Evolutionary conservation across 1,140 invertebrate genomes (phyloP).

Genomic region (Chironomus striatipennis): DNA sequence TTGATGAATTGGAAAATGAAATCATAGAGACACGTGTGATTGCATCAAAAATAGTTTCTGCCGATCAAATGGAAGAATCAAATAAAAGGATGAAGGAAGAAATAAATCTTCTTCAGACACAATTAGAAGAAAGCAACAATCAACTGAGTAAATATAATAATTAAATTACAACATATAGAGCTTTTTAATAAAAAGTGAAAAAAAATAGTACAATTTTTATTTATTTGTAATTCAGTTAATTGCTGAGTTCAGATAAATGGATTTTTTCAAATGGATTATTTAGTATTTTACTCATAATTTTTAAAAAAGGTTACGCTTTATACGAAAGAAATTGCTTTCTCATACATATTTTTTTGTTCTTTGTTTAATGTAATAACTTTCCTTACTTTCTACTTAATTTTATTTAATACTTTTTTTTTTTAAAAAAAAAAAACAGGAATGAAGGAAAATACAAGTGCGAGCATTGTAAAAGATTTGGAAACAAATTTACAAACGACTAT

Average conservation of each 20-base stretch:
- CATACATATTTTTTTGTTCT: no score
- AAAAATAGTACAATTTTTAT: no score
- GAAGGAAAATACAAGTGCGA: not conserved
- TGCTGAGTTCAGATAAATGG: no score
- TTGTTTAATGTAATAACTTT: no score
- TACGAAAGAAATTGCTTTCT: no score
- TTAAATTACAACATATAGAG: no score
- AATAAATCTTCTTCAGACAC: not conserved
- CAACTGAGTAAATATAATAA: not conserved
- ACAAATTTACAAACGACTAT: slow-evolving; percentile 35
- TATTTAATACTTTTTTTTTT: not conserved
- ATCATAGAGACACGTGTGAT: slow-evolving; percentile 36
- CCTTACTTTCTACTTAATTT: no score
- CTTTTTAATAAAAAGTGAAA: no score
- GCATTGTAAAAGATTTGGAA: slow-evolving; percentile 28
- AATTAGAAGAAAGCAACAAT: not conserved
- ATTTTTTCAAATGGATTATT: no score
- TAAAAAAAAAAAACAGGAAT: slow-evolving; percentile 26
- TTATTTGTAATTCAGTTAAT: no score
- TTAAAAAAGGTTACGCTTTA: no score
- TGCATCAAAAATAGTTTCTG: slow-evolving; percentile 30
- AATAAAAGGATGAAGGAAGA: slow-evolving; percentile 28
- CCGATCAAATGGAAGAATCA: slow-evolving; percentile 32
- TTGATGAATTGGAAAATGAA: slow-evolving; percentile 39
- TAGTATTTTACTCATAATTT: no score